Conservation (phyloP, 2,797 vertebrate genomes). For the Pteropus rufus region DNA sequence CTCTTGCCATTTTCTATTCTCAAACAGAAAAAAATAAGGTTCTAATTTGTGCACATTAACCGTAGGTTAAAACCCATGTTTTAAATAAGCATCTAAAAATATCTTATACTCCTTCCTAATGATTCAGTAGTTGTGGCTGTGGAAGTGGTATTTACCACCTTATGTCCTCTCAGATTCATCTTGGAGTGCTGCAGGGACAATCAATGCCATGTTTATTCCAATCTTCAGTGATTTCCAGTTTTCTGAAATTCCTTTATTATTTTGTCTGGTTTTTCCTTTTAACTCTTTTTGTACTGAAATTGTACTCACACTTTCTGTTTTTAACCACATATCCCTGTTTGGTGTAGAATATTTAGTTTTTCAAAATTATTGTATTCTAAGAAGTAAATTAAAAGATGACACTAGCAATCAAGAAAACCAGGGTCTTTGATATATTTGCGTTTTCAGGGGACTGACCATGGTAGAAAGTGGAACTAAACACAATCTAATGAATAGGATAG, state of each 20-base stretch:
- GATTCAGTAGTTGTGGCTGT: not conserved
- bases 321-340: not conserved
- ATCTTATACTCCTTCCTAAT: not conserved
- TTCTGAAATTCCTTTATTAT: not conserved
- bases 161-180: not conserved
- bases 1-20: not conserved
- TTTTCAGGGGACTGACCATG: not conserved
- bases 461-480: not conserved
- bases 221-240: not conserved
- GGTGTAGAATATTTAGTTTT: not conserved
- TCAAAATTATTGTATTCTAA: not conserved
- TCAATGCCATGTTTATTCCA: not conserved
- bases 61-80: not conserved
- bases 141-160: not conserved
- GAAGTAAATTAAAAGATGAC: not conserved
- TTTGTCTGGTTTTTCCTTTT: not conserved
- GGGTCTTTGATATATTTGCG: not conserved
- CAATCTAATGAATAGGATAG: not conserved
- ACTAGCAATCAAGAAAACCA: not conserved
- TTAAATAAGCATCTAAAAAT: not conserved
- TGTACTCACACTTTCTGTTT: not conserved
- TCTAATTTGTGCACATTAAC: not conserved
- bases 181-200: not conserved
- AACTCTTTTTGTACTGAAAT: not conserved
- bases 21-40: not conserved